Conservation (phyloP, 2,888 invertebrate species). For the Xanthorhoe designata region DNA sequence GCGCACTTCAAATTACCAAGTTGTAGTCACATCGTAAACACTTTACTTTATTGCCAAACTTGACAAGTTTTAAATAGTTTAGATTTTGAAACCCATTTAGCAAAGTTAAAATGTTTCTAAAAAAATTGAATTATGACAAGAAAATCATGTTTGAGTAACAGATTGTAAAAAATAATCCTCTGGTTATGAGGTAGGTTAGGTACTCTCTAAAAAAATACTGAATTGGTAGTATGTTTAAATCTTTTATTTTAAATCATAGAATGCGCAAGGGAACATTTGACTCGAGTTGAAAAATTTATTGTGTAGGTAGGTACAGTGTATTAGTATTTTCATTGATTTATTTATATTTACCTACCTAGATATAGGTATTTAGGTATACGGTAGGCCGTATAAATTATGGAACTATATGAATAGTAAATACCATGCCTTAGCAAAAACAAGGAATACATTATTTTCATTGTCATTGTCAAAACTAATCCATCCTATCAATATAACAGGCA, state of each 20-base stretch:
- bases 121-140: neutral
- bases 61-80: slow-evolving; percentile 51
- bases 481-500: too few species aligned
- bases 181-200: neutral
- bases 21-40: slow-evolving; percentile 58
- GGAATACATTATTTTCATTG: too few species aligned
- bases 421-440: too few species aligned
- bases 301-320: too few species aligned
- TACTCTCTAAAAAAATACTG: neutral
- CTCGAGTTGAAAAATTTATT: too few species aligned
- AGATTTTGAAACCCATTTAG: slow-evolving; percentile 29
- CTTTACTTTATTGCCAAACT: slow-evolving; percentile 63
- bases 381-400: too few species aligned
- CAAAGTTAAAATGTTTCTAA: neutral
- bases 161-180: slow-evolving; percentile 2
- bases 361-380: too few species aligned
- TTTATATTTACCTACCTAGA: too few species aligned
- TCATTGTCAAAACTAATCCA: too few species aligned
- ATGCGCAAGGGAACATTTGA: neutral
- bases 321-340: too few species aligned
- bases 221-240: neutral
- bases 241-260: neutral
- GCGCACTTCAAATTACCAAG: slow-evolving; percentile 50
- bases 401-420: too few species aligned
- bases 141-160: slow-evolving; percentile 3